Evolutionary conservation across 2,888 invertebrate genomes (phyloP).

Genomic region (Notodromas monacha): DNA sequence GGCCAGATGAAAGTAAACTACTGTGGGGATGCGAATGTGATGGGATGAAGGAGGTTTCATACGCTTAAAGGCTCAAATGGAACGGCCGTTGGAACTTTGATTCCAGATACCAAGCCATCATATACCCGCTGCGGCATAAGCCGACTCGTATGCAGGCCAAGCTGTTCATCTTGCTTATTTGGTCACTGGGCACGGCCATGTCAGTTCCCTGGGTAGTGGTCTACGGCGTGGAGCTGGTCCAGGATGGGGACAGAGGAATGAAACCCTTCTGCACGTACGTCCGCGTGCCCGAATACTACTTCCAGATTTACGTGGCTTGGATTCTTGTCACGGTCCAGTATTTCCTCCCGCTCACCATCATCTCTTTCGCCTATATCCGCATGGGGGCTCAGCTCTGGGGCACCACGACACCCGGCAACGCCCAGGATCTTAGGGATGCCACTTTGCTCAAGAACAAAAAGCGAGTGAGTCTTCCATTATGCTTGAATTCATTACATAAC

Average conservation of each 20-base stretch:
- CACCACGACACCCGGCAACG: constrained; percentile 39
- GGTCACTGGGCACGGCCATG: constrained; percentile 30
- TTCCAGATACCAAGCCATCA: constrained; percentile 17
- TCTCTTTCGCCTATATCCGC: constrained; percentile 43
- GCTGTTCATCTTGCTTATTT: constrained; percentile 35
- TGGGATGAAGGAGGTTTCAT: no score
- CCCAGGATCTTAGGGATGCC: constrained; percentile 40
- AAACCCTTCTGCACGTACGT: constrained; percentile 15
- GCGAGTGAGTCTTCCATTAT: constrained; percentile 24
- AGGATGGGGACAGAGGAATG: constrained; percentile 6
- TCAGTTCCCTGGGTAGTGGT: constrained; percentile 34
- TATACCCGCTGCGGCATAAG: constrained; percentile 19
- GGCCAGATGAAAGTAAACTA: no score
- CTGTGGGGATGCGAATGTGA: no score
- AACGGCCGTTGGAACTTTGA: no score
- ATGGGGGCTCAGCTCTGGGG: constrained; percentile 51
- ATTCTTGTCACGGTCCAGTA: constrained; percentile 25
- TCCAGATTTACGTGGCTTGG: no score
- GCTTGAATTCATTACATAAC: no score
- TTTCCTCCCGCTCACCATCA: constrained; percentile 41
- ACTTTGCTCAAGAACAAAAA: constrained; percentile 44
- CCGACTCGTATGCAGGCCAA: constrained; percentile 36
- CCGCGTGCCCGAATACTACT: constrained; percentile 11
- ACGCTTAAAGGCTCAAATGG: no score
- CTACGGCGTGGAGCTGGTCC: constrained; percentile 16